Evolutionary conservation across 2,113 vertebrate species (phyloP).

Genomic region (Etia nguti): DNA sequence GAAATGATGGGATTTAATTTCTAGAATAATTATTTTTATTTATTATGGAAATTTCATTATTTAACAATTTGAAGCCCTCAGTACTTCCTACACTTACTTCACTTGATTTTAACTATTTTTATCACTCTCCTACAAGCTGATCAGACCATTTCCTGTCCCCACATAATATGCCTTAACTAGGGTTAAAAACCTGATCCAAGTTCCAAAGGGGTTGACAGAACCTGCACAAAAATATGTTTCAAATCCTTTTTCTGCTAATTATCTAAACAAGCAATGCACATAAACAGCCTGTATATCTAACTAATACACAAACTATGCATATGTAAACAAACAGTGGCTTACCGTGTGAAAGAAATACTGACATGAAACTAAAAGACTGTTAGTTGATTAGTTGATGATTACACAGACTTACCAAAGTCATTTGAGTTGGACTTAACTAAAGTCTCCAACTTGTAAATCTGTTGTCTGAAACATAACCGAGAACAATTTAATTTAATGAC

Average conservation of each 20-base stretch:
- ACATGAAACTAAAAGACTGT: not conserved
- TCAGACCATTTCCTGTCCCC: not conserved
- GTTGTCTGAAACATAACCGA: constrained; percentile 81
- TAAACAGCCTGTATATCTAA: not conserved
- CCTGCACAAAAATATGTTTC: not conserved
- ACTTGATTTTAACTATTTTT: not conserved
- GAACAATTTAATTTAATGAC: too few species aligned
- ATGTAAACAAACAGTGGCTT: not conserved
- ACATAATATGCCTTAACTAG: not conserved
- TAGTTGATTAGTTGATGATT: not conserved
- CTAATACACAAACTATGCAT: not conserved
- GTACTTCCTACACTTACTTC: not conserved
- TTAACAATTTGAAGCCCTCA: not conserved
- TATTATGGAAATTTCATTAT: not conserved
- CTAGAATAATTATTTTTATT: not conserved
- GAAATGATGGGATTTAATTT: not conserved
- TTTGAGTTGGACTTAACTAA: constrained; percentile 77
- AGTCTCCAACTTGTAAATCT: constrained; percentile 80
- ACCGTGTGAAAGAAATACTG: not conserved
- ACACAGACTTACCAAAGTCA: constrained; percentile 88
- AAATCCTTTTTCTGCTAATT: not conserved
- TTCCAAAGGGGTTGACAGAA: not conserved
- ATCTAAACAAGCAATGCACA: not conserved
- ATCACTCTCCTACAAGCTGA: not conserved
- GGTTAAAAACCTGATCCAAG: not conserved